phyloP scores from a whole-genome alignment of 2,888 invertebrate genomes.

The Eupithecia centaureata region DNA sequence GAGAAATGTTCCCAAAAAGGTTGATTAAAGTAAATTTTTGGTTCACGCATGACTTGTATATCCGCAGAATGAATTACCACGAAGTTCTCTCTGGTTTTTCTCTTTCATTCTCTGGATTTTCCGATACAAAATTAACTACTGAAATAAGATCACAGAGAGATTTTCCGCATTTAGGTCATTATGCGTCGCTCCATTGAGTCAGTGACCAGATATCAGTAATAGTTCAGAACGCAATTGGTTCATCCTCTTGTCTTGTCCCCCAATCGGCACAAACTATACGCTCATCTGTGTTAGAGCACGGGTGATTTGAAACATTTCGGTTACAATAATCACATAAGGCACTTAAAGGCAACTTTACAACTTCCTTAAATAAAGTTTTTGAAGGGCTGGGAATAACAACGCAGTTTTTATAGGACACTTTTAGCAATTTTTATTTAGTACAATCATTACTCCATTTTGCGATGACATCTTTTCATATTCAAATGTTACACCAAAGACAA shows the following conservation, averaged over 20 bases:
- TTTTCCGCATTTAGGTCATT: conserved; percentile 44
- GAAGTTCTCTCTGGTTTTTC: neutral
- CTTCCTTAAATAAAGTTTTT: neutral
- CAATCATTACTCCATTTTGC: too few relatives aligned
- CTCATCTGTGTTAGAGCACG: conserved; percentile 19
- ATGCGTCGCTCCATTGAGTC: conserved; percentile 63
- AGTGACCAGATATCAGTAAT: conserved; percentile 70
- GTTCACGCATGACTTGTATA: too few relatives aligned
- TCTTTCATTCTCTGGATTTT: too few relatives aligned
- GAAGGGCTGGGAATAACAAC: too few relatives aligned
- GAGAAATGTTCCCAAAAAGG: neutral
- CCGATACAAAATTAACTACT: neutral
- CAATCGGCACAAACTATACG: conserved; percentile 37
- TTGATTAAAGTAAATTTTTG: neutral
- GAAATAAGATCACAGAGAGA: conserved; percentile 5
- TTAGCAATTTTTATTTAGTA: too few relatives aligned
- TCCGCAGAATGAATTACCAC: neutral
- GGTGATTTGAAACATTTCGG: conserved; percentile 19
- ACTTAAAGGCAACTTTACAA: neutral
- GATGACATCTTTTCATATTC: too few relatives aligned
- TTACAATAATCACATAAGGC: neutral
- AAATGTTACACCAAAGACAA: too few relatives aligned
- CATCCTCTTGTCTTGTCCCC: conserved; percentile 75
- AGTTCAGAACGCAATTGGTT: conserved; percentile 67
- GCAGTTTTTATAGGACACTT: too few relatives aligned